Percentiles rank a stretch among this genome's conserved stretches.
These are phyloP conservation scores for Oenanthe melanoleuca DNA, from an alignment of 2,113 vertebrate species.

Conservation along the genomic window DNA sequence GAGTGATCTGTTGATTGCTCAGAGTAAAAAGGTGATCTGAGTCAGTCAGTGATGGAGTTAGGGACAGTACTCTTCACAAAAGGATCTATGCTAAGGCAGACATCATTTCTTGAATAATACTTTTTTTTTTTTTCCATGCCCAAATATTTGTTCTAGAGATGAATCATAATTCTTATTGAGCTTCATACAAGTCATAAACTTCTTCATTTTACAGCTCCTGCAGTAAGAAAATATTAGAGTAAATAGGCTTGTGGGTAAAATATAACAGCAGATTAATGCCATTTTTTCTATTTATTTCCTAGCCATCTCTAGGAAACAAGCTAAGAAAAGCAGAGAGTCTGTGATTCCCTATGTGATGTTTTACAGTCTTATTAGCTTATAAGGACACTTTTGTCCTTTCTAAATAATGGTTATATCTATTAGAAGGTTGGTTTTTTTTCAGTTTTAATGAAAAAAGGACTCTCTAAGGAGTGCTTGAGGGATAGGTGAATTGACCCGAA, in stretches of 20 bases:
- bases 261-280: not conserved
- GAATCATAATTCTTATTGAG: slow-evolving; percentile 45
- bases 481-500: not conserved
- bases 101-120: not conserved
- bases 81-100: not conserved
- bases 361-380: not conserved
- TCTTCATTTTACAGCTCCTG: slow-evolving; percentile 29
- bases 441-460: not conserved
- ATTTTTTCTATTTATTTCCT: slow-evolving; percentile 22
- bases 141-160: slow-evolving; percentile 44
- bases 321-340: not conserved
- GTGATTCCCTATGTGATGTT: not conserved
- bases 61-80: not conserved
- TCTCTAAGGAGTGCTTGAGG: not conserved
- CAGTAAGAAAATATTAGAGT: slow-evolving; percentile 31
- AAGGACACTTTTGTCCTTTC: not conserved
- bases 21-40: not conserved
- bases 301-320: not conserved
- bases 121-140: not conserved
- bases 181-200: not conserved
- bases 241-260: slow-evolving; percentile 19
- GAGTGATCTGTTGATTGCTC: not conserved
- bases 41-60: not conserved
- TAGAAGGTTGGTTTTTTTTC: not conserved
- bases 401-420: not conserved